Conservation (phyloP, 2,797 vertebrate species). For the Anomalospiza imberbis region DNA sequence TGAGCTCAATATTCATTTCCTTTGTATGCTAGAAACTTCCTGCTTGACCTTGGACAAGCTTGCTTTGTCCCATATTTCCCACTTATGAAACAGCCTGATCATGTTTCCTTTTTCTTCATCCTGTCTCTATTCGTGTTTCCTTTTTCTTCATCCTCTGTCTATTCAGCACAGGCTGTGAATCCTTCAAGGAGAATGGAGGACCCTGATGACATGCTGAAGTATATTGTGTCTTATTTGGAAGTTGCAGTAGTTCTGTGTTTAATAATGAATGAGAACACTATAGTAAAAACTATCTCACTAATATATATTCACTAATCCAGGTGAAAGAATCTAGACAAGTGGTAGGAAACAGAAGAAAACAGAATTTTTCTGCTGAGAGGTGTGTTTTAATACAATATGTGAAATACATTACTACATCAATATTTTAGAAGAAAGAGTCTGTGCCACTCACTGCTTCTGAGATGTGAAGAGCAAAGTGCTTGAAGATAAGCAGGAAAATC, state of each 20-base stretch:
- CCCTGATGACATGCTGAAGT: not conserved
- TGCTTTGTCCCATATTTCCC: slow-evolving; percentile 39
- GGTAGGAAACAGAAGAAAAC: not conserved
- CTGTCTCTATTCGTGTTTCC: not conserved
- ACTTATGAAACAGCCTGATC: slow-evolving; percentile 39
- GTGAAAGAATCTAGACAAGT: not conserved
- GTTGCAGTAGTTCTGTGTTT: not conserved
- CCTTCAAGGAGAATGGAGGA: not conserved
- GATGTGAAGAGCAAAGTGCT: not conserved
- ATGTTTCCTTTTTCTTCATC: slow-evolving; percentile 1
- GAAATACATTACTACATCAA: not conserved
- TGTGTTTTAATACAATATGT: not conserved
- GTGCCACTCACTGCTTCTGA: not conserved
- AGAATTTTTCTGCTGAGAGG: not conserved
- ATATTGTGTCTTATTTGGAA: not conserved
- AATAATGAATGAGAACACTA: not conserved
- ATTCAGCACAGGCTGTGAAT: not conserved
- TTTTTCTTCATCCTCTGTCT: not conserved
- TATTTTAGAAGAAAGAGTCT: not conserved
- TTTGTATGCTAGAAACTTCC: slow-evolving; percentile 50
- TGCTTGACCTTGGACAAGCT: slow-evolving; percentile 1
- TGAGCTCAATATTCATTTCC: slow-evolving; percentile 57
- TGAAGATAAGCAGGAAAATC: not conserved
- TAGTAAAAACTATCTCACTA: not conserved
- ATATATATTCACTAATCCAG: not conserved